Base-by-base conservation (phyloP, 2,113 vertebrate species). In the Brachyhypopomus occidentalis region DNA sequence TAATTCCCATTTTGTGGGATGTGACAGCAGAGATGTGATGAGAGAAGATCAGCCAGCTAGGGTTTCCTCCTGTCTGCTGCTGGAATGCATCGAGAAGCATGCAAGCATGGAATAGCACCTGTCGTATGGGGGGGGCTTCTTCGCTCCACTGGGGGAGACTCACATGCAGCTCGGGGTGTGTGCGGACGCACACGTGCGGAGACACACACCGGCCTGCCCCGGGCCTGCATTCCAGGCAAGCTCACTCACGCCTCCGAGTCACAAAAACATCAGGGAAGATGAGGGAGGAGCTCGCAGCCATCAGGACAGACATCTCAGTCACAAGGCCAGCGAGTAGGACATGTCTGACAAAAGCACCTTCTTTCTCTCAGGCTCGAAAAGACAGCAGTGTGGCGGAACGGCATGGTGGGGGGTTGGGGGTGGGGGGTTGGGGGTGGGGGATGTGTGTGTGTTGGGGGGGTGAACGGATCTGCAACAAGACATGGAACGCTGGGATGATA, bases 161-260 rank as follows among this genome's bases (percentile, higher is more conserved):
- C 45, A 14, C 45, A 52, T 52, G 11, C 45, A 52, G 3, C 34
- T 27, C 64, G 19, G 64, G 27, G 27, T 69, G 66, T 16, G 41
- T 14, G 12, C 45, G 7, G 9, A 77, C 72, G 59, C 56, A 71
- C 69, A 30, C 30, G 3, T 30, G 30, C 30, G 3, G 66, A 66
- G 63, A 45, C 36, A 62, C 75, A 69, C 58, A 27, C 64, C 58
- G 23, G 66, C 77, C 75, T 78, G 77, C 77, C 80, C 80, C 79
- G 36, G 63, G 66, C 48, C 62, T 72, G 77, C 81, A 85, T 85
- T 85, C 84, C 81, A 83, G 77, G 30, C 84, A 77, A 67, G 84
- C 69, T 55, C 36, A 48, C 79, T 85, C 84, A 83, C 60, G 84
- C 59, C 59, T 58, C 30, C 14, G 34, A 79, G 78, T 74, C 59